A percentile compares a stretch with the other conserved stretches of the same genome.
phyloP scores from a whole-genome alignment of 2,797 vertebrate genomes.

The Neopelma chrysocephalum region DNA sequence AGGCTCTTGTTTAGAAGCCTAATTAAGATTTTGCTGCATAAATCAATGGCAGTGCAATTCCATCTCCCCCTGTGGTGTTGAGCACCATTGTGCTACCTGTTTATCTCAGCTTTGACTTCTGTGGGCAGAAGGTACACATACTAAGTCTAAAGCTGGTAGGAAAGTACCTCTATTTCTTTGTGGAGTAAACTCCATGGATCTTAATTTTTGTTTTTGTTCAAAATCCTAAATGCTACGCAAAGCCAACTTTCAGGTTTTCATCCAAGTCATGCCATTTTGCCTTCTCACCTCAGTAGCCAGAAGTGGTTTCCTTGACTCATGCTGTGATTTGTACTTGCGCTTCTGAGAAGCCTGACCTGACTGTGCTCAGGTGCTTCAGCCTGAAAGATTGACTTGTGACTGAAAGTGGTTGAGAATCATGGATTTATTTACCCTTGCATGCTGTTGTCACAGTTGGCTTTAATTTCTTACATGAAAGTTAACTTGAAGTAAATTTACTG shows the following conservation, averaged over 20 bases:
- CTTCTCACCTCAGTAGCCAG: not conserved
- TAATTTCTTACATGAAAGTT: not conserved
- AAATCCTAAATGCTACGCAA: not conserved
- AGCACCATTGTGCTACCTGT: accelerated
- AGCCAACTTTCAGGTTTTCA: not conserved
- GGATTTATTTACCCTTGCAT: not conserved
- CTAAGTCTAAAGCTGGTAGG: not conserved
- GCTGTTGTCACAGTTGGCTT: not conserved
- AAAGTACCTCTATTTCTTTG: not conserved
- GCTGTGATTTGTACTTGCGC: not conserved
- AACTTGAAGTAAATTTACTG: not conserved
- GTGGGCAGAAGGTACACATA: not conserved
- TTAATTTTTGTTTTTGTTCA: not conserved
- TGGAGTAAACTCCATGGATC: not conserved
- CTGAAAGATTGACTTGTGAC: not conserved
- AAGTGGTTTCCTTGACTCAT: not conserved
- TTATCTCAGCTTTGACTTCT: not conserved
- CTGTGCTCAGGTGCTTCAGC: not conserved
- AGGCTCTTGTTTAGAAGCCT: not conserved
- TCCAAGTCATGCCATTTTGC: not conserved
- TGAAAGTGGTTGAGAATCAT: not conserved
- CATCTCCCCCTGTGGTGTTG: not conserved
- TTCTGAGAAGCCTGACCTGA: not conserved
- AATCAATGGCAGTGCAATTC: not conserved
- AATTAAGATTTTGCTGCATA: not conserved